phyloP scores from a whole-genome alignment of 2,113 vertebrate species.

The Egretta garzetta region DNA sequence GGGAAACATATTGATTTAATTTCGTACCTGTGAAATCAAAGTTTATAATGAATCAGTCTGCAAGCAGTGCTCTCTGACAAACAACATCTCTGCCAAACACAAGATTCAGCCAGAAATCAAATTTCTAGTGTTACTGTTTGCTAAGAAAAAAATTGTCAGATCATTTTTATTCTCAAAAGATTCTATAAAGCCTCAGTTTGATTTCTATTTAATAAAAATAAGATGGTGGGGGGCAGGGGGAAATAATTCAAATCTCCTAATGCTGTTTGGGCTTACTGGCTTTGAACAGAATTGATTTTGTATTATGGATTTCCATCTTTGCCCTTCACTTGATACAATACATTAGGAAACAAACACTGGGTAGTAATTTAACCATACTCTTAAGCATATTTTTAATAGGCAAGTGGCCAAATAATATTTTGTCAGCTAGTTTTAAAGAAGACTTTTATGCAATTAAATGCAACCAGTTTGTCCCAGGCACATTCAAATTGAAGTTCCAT shows the following conservation, averaged over 20 bases:
- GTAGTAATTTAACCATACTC: background rate
- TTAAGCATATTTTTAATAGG: background rate
- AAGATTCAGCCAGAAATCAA: background rate
- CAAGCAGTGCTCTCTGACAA: background rate
- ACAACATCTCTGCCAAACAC: background rate
- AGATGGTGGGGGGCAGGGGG: background rate
- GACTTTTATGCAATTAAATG: background rate
- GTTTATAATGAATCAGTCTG: background rate
- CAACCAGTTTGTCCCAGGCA: background rate
- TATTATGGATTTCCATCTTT: background rate
- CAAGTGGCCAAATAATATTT: background rate
- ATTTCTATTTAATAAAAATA: constrained; percentile 41
- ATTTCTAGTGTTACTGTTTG: background rate
- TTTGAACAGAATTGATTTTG: constrained; percentile 2
- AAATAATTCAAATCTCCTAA: constrained; percentile 1
- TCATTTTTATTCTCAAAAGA: background rate
- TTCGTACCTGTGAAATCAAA: constrained; percentile 34
- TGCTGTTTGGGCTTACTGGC: background rate
- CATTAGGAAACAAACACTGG: background rate
- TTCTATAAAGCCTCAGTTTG: background rate
- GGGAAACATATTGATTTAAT: constrained; percentile 19
- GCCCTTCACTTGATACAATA: background rate
- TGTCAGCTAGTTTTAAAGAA: background rate
- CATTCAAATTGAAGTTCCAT: background rate
- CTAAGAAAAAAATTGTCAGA: background rate